Base-by-base conservation (phyloP, 2,797 vertebrate genomes). In the Pantherophis alleghaniensis region DNA sequence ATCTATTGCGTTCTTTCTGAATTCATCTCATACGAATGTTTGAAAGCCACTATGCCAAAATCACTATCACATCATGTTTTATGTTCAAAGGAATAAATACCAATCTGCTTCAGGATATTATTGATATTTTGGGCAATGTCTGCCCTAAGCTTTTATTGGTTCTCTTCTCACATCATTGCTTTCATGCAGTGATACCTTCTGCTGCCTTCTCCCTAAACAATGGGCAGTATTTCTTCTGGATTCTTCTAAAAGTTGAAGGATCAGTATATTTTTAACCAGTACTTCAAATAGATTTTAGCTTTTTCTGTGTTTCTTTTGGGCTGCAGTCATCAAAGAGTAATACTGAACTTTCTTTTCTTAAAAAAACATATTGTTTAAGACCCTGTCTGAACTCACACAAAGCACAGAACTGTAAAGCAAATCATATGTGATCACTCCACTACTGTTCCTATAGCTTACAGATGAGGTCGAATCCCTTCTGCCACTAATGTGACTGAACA, bases 401-500 rank as follows among this genome's bases (percentile, higher is more conserved):
- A 93, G 16, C 92, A 96, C 96, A 95, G 95, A 96, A 96, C 92
- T 7, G 0, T 93, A 91, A 95, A 88, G 89, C 93, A 94, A 95
- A 94, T 88, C 47, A 22, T 94, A 60, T 14, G 42, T 91, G 90
- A 26, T 94, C 93, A 74, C 92, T 37, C 26, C 94, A 0, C 47
- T 89, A 93, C 93, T 47, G 88, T 28, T 91, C 7, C 95, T 92
- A 94, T 89, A 94, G 94, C 86, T 95, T 94, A 95, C 89, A 96
- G 94, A 93, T 60, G 91, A 93, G 92, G 96, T 95, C 92, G 95
- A 96, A 87, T 95, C 96, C 96, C 96, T 96, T 96, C 92, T 97
- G 97, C 96, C 91, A 57, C 95, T 91, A 96, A 97, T 96, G 97
- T 96, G 96, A 94, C 90, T 92, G 96, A 98, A 98, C 98, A 98